A percentile compares a stretch with the other conserved stretches of the same genome.
Conservation (phyloP, 2,113 vertebrate genomes). For the Stegastes partitus region DNA sequence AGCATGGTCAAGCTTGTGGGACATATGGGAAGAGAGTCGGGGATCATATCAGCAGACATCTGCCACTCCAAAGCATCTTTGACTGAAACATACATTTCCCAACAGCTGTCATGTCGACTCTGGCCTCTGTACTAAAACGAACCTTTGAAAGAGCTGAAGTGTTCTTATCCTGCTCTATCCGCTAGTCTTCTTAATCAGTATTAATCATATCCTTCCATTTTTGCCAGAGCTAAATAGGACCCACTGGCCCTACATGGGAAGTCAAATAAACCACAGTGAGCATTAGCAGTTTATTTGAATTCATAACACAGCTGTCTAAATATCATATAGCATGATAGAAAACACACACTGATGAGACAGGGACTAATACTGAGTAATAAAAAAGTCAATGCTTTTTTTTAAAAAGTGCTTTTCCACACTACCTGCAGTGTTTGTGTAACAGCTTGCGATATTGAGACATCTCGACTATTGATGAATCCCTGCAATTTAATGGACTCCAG, state of each 20-base stretch:
- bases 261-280: not conserved
- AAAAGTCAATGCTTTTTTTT: not conserved
- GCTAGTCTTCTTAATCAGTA: not conserved
- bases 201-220: constrained; percentile 10
- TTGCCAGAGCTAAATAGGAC: not conserved
- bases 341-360: not conserved
- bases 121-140: not conserved
- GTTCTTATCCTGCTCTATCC: not conserved
- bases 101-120: not conserved
- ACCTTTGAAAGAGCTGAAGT: constrained; percentile 10
- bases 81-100: constrained; percentile 9
- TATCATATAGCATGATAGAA: not conserved
- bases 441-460: constrained; percentile 4
- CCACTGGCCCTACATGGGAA: not conserved
- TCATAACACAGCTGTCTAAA: not conserved
- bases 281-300: not conserved
- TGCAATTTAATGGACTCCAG: not conserved
- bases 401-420: not conserved
- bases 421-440: not conserved
- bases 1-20: too few species aligned
- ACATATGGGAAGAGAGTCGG: not conserved
- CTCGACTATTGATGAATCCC: not conserved
- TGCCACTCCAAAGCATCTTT: not conserved
- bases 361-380: not conserved
- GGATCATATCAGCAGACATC: constrained; percentile 11